Conservation (phyloP, 2,888 invertebrate genomes). For the Tipula helvola region DNA sequence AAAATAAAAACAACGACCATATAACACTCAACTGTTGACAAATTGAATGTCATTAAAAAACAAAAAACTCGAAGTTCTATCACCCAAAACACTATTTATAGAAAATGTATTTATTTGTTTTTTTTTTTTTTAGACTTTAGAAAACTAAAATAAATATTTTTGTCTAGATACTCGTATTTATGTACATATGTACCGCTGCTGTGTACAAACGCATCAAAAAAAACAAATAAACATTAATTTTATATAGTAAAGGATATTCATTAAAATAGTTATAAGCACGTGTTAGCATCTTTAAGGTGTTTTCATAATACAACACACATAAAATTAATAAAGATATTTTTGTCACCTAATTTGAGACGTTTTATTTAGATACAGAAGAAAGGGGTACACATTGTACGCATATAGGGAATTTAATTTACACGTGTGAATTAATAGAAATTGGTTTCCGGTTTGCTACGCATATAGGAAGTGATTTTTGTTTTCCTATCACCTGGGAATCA, state of each 20-base stretch:
- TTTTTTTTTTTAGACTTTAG: neutral
- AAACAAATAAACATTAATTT: neutral
- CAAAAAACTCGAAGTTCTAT: neutral
- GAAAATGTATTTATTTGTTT: neutral
- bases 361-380: neutral
- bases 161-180: neutral
- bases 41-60: neutral
- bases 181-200: neutral
- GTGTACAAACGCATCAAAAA: neutral
- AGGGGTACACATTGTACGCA: neutral
- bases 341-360: neutral
- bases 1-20: neutral
- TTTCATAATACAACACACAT: neutral
- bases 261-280: neutral
- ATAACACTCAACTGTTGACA: slow-evolving; percentile 4
- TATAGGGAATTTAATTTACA: neutral
- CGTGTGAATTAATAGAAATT: neutral
- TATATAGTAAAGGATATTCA: neutral
- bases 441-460: neutral
- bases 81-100: neutral
- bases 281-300: neutral
- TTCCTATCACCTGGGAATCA: neutral
- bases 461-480: neutral
- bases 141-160: neutral
- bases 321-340: neutral